Evolutionary conservation across 2,113 vertebrate genomes (phyloP).

Genomic region (Rattus rattus): DNA sequence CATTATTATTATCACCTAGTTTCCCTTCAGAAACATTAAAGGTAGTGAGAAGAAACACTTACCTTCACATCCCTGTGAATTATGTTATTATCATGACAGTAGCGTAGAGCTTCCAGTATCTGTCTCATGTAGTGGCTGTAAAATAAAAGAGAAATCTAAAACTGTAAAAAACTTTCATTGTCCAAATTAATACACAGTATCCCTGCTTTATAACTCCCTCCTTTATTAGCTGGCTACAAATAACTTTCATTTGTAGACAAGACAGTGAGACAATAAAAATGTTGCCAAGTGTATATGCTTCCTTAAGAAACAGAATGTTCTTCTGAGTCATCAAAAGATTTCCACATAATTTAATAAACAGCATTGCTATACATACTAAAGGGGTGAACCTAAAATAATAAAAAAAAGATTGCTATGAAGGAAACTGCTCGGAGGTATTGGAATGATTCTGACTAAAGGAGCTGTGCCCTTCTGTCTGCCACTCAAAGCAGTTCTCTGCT

Average conservation of each 20-base stretch:
- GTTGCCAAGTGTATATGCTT: background rate
- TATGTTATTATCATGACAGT: conserved; percentile 99
- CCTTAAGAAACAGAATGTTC: conserved; percentile 46
- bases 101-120: conserved; percentile 98
- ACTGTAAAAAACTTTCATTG: conserved; percentile 60
- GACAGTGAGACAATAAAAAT: conserved; percentile 47
- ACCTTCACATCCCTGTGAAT: conserved; percentile 99
- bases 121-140: conserved; percentile 99
- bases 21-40: conserved; percentile 53
- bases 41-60: conserved; percentile 78
- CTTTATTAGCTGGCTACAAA: background rate
- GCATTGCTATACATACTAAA: conserved; percentile 29
- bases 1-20: background rate
- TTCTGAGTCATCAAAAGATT: conserved; percentile 56
- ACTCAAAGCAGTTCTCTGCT: background rate
- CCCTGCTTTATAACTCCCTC: conserved; percentile 30
- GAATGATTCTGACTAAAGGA: conserved; percentile 5
- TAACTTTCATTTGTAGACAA: conserved; percentile 33
- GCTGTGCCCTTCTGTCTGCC: background rate
- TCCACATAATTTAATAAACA: conserved; percentile 22
- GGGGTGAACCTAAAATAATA: conserved; percentile 13
- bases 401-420: background rate
- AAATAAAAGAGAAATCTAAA: conserved; percentile 81
- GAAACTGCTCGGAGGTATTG: background rate
- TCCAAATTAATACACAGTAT: conserved; percentile 45